phyloP scores from a whole-genome alignment of 2,113 vertebrate species.

The Lycocorax pyrrhopterus region DNA sequence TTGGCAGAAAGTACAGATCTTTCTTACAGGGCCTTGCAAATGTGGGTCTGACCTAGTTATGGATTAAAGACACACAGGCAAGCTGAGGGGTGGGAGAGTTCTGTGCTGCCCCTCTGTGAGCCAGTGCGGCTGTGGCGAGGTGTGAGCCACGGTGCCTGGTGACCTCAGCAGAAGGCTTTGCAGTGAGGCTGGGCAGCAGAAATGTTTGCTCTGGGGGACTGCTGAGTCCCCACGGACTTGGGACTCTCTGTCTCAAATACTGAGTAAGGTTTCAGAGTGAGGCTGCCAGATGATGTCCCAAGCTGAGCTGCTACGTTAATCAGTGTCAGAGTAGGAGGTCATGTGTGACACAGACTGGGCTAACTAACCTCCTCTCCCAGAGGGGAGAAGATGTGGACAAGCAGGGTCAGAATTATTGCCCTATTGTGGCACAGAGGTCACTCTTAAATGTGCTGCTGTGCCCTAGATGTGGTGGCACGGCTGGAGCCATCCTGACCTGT shows the following conservation, averaged over 20 bases:
- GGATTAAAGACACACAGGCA: not conserved
- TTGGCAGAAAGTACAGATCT: not conserved
- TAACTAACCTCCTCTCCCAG: not conserved
- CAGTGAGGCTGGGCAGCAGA: not conserved
- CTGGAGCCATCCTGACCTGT: slow-evolving; percentile 67
- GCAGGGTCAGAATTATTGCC: not conserved
- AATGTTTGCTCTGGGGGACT: not conserved
- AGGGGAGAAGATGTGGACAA: not conserved
- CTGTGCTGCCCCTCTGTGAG: not conserved
- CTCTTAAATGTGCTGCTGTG: not conserved
- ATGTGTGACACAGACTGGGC: not conserved
- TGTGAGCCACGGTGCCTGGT: not conserved
- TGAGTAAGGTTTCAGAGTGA: not conserved
- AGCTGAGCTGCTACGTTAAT: not conserved
- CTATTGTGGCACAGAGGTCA: not conserved
- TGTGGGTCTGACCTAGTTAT: not conserved
- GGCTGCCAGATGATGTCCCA: slow-evolving; percentile 13
- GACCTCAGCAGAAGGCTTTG: not conserved
- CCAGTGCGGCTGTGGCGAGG: rapidly evolving
- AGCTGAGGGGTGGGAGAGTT: not conserved
- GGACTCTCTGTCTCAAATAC: slow-evolving; percentile 17
- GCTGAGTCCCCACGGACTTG: not conserved
- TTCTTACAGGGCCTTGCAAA: not conserved
- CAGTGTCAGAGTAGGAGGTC: not conserved
- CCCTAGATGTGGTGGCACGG: slow-evolving; percentile 64